Percentiles rank a stretch among this genome's conserved stretches.
Conservation (phyloP, 2,888 invertebrate species). For the Agriopis aurantiaria region DNA sequence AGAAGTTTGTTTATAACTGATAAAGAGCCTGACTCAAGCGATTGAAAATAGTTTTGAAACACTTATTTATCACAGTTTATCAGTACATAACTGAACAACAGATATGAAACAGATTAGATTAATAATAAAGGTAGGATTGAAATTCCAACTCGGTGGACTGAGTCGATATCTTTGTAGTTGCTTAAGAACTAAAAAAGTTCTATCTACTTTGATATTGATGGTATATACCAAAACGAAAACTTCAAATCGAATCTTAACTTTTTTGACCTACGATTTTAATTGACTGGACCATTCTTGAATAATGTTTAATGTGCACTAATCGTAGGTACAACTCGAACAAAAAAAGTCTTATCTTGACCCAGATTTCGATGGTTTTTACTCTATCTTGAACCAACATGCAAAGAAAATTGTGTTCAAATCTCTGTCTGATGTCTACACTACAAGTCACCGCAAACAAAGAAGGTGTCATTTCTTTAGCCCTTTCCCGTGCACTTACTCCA, state of each 20-base stretch:
- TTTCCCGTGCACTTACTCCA: conserved; percentile 78
- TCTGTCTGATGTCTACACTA: not conserved
- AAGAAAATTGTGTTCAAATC: too few species aligned
- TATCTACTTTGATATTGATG: not conserved
- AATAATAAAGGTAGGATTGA: conserved; percentile 13
- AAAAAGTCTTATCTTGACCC: too few species aligned
- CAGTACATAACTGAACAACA: conserved; percentile 21
- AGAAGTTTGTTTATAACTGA: conserved; percentile 23
- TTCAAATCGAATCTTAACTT: not conserved
- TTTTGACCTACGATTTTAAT: too few species aligned
- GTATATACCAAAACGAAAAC: not conserved
- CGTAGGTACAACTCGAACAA: too few species aligned
- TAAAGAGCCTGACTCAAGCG: conserved; percentile 19
- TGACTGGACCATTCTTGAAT: too few species aligned
- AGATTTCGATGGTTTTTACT: too few species aligned
- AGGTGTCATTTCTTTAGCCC: conserved; percentile 67
- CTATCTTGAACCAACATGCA: too few species aligned
- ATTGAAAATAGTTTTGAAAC: conserved; percentile 35
- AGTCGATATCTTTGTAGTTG: not conserved
- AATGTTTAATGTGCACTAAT: too few species aligned
- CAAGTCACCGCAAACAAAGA: conserved; percentile 22
- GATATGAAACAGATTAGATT: conserved; percentile 37
- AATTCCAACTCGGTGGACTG: not conserved
- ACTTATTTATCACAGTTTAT: conserved; percentile 31
- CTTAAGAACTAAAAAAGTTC: not conserved